These are phyloP conservation scores for Anniella stebbinsi DNA, from an alignment of 2,797 vertebrate species.

Conservation along the genomic window DNA sequence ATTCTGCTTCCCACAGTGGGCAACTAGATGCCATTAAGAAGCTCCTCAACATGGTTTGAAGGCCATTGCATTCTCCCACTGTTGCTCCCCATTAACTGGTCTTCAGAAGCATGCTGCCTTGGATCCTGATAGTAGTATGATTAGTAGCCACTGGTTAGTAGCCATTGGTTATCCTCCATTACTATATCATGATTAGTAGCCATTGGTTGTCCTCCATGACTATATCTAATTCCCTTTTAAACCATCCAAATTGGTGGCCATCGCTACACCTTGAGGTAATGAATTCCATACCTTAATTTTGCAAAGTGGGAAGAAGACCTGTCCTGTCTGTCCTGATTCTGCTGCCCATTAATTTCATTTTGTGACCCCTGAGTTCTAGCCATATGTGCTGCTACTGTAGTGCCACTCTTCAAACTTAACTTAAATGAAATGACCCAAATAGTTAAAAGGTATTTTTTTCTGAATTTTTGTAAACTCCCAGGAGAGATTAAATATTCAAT, in stretches of 20 bases:
- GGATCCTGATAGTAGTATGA: not conserved
- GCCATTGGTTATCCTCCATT: not conserved
- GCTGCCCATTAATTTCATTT: not conserved
- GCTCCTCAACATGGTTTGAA: not conserved
- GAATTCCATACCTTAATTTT: not conserved
- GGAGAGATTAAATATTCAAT: no score
- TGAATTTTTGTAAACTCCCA: no score
- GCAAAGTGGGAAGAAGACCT: not conserved
- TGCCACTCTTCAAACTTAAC: no score
- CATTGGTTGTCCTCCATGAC: not conserved
- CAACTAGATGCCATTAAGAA: not conserved
- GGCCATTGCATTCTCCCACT: not conserved
- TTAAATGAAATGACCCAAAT: no score
- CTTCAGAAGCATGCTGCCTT: not conserved
- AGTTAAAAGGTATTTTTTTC: no score
- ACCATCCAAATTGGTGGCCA: not conserved
- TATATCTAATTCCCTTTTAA: not conserved
- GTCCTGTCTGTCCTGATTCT: not conserved
- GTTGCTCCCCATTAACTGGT: not conserved
- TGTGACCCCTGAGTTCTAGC: not conserved
- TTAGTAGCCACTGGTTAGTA: not conserved
- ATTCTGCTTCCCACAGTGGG: not conserved
- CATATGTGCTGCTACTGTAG: no score
- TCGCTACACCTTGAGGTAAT: not conserved
- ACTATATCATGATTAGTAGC: not conserved